Conservation (phyloP, 2,888 invertebrate species). For the Scaptomyza tumidula region DNA sequence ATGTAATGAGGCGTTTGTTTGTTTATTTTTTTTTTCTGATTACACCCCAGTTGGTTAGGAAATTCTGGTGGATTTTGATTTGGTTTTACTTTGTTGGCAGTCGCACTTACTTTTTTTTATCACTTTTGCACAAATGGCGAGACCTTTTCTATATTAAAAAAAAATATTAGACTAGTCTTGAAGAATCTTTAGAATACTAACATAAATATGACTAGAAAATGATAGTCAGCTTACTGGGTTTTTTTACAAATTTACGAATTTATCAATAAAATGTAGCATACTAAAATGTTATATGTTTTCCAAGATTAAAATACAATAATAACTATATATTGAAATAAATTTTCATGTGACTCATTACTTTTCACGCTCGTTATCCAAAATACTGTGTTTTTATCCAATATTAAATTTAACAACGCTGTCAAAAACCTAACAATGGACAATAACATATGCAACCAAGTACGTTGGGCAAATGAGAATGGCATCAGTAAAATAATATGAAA, state of each 20-base stretch:
- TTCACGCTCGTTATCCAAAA: background rate
- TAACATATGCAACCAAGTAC: background rate
- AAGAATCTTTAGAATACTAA: too few species aligned
- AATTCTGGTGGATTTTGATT: constrained; percentile 22
- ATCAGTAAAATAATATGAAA: constrained; percentile 26
- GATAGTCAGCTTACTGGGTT: too few species aligned
- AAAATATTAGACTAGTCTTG: too few species aligned
- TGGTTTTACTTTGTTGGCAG: background rate
- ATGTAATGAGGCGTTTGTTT: constrained; percentile 82
- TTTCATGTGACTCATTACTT: background rate
- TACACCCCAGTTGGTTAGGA: constrained; percentile 52
- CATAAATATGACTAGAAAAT: too few species aligned
- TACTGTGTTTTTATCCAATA: background rate
- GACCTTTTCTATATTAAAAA: too few species aligned
- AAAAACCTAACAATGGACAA: constrained; percentile 39
- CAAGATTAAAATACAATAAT: too few species aligned
- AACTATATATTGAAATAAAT: too few species aligned
- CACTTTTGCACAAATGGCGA: background rate
- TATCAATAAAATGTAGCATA: too few species aligned
- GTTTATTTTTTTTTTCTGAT: constrained; percentile 71
- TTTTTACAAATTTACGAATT: too few species aligned
- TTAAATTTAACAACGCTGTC: constrained; percentile 16
- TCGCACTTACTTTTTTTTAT: background rate
- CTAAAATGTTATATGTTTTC: too few species aligned
- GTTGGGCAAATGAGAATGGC: constrained; percentile 18